Evolutionary conservation across 2,797 vertebrate genomes (phyloP).

Genomic region (Loriculus beryllinus): DNA sequence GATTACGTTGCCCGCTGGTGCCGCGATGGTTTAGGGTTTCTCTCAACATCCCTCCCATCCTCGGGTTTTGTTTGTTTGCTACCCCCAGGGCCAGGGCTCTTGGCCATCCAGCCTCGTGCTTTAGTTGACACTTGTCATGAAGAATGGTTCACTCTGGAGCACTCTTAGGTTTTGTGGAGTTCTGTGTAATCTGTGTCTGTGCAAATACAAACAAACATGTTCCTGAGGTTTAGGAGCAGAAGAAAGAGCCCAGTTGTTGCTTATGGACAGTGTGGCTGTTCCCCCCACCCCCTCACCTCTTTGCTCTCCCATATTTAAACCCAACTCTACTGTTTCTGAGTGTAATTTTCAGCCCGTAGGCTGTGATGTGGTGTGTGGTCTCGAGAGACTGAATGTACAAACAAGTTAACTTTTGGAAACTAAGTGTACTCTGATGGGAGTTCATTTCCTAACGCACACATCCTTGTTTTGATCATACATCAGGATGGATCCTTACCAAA

Average conservation of each 20-base stretch:
- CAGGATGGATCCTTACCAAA: background rate
- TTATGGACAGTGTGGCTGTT: slow-evolving; percentile 32
- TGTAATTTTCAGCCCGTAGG: background rate
- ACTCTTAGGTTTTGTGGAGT: slow-evolving; percentile 42
- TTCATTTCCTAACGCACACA: background rate
- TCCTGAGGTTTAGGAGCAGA: slow-evolving; percentile 7
- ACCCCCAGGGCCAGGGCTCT: slow-evolving; percentile 4
- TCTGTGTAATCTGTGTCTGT: slow-evolving; percentile 36
- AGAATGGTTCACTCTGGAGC: slow-evolving; percentile 17
- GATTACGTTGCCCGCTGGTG: slow-evolving; percentile 32
- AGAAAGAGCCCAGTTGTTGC: slow-evolving; percentile 22
- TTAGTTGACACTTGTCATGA: slow-evolving; percentile 21
- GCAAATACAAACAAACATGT: background rate
- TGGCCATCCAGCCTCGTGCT: slow-evolving; percentile 39
- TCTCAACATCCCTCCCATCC: slow-evolving; percentile 61
- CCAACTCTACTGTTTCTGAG: background rate
- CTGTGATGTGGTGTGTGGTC: background rate
- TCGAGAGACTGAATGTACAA: slow-evolving; percentile 47
- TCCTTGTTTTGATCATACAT: background rate
- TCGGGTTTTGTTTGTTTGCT: slow-evolving; percentile 49
- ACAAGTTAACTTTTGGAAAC: background rate
- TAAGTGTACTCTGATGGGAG: background rate
- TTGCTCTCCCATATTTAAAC: slow-evolving; percentile 27
- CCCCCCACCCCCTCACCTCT: background rate
- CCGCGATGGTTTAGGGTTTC: slow-evolving; percentile 59